Evolutionary conservation across 2,888 invertebrate genomes (phyloP).

Genomic region (Athrips mouffetella): DNA sequence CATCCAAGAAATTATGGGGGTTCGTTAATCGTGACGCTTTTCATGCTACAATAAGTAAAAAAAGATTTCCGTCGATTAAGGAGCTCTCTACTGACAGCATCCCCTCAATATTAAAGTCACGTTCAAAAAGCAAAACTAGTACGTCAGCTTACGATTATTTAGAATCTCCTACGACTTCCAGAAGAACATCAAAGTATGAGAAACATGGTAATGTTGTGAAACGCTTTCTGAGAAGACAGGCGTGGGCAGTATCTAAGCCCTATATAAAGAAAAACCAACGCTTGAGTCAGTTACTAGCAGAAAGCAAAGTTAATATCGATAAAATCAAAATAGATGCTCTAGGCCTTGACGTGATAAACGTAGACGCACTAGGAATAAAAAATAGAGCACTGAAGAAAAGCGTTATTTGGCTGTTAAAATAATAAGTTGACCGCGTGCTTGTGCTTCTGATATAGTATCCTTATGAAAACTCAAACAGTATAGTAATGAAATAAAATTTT

Average conservation of each 20-base stretch:
- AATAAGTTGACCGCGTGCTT: slow-evolving; percentile 11
- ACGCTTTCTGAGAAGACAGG: slow-evolving; percentile 30
- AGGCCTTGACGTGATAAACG: slow-evolving; percentile 35
- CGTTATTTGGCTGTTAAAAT: slow-evolving; percentile 38
- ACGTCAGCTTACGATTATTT: not conserved
- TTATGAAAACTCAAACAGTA: no score
- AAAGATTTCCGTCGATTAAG: no score
- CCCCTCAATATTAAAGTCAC: no score
- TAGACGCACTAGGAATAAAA: slow-evolving; percentile 38
- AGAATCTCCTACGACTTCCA: not conserved
- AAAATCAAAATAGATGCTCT: slow-evolving; percentile 40
- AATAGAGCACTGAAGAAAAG: slow-evolving; percentile 37
- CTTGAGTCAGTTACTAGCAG: slow-evolving; percentile 30
- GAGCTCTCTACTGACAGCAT: no score
- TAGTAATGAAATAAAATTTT: no score
- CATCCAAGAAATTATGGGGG: not conserved
- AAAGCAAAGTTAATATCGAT: slow-evolving; percentile 37
- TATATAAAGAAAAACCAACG: slow-evolving; percentile 32
- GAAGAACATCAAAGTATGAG: not conserved
- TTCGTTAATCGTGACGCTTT: not conserved
- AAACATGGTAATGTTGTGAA: slow-evolving; percentile 25
- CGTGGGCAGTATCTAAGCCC: slow-evolving; percentile 38
- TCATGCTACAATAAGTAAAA: no score
- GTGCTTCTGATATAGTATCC: no score
- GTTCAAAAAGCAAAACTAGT: not conserved